Evolutionary conservation across 2,888 invertebrate species (phyloP).

Genomic region (Ophion ventricosus): DNA sequence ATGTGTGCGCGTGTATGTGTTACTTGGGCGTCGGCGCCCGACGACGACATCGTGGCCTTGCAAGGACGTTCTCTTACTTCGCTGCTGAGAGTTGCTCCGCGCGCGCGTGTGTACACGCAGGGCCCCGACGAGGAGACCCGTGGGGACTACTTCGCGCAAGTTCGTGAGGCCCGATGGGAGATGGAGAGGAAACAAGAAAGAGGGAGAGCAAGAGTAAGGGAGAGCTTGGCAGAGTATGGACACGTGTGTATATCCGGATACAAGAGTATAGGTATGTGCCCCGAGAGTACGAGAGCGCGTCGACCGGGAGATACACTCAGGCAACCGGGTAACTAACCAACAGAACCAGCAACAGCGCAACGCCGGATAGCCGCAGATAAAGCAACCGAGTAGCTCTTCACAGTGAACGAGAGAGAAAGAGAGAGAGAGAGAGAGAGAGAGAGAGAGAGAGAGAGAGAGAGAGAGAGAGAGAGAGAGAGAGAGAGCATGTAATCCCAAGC

Average conservation of each 20-base stretch:
- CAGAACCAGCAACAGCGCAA: conserved; percentile 45
- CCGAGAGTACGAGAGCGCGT: conserved; percentile 52
- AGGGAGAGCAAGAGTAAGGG: not conserved
- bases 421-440: not conserved
- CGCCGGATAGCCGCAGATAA: conserved; percentile 48
- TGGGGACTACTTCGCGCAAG: conserved; percentile 53
- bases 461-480: not conserved
- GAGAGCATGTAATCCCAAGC: conserved; percentile 42
- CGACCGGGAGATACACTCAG: conserved; percentile 63
- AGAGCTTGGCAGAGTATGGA: not conserved
- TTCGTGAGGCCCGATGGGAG: conserved; percentile 36
- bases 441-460: not conserved
- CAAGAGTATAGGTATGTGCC: conserved; percentile 45
- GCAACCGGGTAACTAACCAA: conserved; percentile 68
- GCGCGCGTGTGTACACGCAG: conserved; percentile 46
- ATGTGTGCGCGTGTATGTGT: conserved; percentile 8
- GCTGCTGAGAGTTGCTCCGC: conserved; percentile 57
- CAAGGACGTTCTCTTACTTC: conserved; percentile 78
- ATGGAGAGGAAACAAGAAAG: conserved; percentile 10
- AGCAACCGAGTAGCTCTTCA: conserved; percentile 22
- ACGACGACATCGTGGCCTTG: conserved; percentile 75
- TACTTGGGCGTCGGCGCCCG: conserved; percentile 75
- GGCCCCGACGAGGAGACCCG: conserved; percentile 37
- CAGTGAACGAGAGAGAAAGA: not conserved
- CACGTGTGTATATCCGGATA: not conserved